Conservation (phyloP, 2,113 vertebrate species). For the Eidolon helvum region DNA sequence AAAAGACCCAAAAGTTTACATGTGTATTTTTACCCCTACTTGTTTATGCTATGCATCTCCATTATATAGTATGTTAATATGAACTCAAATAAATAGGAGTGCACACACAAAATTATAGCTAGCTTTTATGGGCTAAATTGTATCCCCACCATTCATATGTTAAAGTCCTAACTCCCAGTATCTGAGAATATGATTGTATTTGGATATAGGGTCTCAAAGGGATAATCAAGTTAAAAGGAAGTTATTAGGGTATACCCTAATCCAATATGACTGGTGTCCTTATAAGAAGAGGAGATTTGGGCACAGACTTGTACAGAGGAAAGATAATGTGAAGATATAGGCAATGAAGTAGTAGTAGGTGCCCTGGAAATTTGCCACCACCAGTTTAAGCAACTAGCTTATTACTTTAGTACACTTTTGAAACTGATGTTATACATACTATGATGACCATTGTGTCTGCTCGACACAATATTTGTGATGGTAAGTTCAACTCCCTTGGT, state of each 20-base stretch:
- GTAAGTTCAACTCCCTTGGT: neutral
- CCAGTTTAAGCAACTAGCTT: neutral
- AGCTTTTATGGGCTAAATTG: neutral
- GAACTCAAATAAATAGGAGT: neutral
- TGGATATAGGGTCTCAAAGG: neutral
- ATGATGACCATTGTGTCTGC: neutral
- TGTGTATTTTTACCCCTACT: neutral
- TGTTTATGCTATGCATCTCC: neutral
- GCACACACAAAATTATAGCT: neutral
- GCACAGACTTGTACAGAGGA: neutral
- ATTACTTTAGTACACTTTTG: neutral
- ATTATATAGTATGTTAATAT: neutral
- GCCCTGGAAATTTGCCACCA: neutral
- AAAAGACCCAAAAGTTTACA: neutral
- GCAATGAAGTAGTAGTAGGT: neutral
- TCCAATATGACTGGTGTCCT: neutral
- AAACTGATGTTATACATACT: neutral
- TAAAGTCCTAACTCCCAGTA: neutral
- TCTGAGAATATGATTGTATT: neutral
- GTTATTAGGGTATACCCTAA: neutral
- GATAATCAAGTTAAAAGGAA: neutral
- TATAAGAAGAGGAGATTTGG: neutral
- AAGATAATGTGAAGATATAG: neutral
- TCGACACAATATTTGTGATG: neutral
- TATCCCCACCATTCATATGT: neutral